Base-by-base conservation (phyloP, 2,888 invertebrate genomes). In the Epinotia demarniana region DNA sequence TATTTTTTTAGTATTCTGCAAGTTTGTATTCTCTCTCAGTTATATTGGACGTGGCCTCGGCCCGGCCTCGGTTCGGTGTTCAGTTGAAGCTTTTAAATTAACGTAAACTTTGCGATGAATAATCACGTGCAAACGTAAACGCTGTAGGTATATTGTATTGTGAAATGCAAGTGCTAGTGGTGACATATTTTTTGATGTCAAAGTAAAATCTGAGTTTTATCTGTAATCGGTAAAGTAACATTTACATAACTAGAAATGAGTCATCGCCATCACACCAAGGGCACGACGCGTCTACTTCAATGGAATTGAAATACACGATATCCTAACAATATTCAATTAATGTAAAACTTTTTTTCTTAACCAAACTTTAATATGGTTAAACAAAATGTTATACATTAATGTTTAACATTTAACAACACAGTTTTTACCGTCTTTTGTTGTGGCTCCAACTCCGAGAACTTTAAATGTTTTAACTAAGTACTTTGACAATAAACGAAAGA, bases 11-110 rank as follows among this genome's bases (percentile, higher is more conserved):
- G 33, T 23, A 61, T 61, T 61, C n/a, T n/a, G 53, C n/a, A 6
- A n/a, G 33, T 60, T 60, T 70, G 23, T 33, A 66, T 66, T 53
- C n/a, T 23, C 33, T 18, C 55, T 69, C 61, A 46, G 75, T 75
- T 72, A 75, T 61, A 75, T 67, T 67, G 16, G 67, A 43, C 43
- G 61, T 60, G 75, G 61, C 75, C 75, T 57, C 67, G 75, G 49
- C 6, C 12, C 61, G 67, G 33, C 75, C 75, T 75, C 71, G 75
- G 66, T 75, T 72, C 75, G 71, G 49, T 75, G 60, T 67, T 75
- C 66, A 57, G 67, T 33, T 61, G 67, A 67, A 72, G 55, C 61
- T 67, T 71, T 71, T 49, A 67, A 33, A 67, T 61, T 75, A 72
- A 72, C 75, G 75, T 75, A 71, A 75, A 75, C 72, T 57, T 23